These are phyloP conservation scores for Agrenia bidenticulata DNA, from an alignment of 2,888 invertebrate species.

Conservation along the genomic window DNA sequence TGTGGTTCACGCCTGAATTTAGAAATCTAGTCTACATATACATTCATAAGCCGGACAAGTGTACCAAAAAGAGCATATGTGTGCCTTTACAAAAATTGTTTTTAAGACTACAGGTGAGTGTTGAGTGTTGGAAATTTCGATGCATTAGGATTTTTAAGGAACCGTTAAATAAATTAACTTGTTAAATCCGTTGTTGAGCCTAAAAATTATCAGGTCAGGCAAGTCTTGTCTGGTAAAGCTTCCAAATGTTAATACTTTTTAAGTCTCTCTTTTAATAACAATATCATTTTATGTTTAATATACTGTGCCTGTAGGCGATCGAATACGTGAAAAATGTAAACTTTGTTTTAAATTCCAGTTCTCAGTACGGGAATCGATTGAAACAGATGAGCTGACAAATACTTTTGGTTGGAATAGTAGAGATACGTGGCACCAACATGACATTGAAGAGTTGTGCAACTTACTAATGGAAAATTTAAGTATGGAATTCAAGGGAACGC, in stretches of 20 bases:
- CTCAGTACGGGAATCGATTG: conserved; percentile 73
- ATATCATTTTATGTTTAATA: background rate
- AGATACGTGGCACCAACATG: conserved; percentile 90
- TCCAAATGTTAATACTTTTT: no score
- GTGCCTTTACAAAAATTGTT: conserved; percentile 83
- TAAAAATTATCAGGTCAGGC: no score
- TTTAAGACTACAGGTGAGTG: conserved; percentile 70
- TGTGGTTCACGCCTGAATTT: conserved; percentile 91
- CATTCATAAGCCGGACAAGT: conserved; percentile 71
- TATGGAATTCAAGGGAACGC: conserved; percentile 77
- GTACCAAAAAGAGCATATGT: conserved; percentile 75
- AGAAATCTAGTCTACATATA: conserved; percentile 75
- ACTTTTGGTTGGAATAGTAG: conserved; percentile 89
- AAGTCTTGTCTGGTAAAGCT: background rate
- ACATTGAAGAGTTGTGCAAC: conserved; percentile 84
- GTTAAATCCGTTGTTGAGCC: no score
- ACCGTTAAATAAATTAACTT: conserved; percentile 7
- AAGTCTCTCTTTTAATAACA: conserved; percentile 1
- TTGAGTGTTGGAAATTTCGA: background rate
- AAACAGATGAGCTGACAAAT: conserved; percentile 80
- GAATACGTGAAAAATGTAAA: background rate
- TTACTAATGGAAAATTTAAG: conserved; percentile 90
- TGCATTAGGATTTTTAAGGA: background rate
- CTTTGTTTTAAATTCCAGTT: conserved; percentile 61
- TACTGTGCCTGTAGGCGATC: background rate